Percentiles rank a stretch among this genome's conserved stretches.
Evolutionary conservation across 1,140 invertebrate genomes (phyloP).

Genomic region (Tribolium madens): DNA sequence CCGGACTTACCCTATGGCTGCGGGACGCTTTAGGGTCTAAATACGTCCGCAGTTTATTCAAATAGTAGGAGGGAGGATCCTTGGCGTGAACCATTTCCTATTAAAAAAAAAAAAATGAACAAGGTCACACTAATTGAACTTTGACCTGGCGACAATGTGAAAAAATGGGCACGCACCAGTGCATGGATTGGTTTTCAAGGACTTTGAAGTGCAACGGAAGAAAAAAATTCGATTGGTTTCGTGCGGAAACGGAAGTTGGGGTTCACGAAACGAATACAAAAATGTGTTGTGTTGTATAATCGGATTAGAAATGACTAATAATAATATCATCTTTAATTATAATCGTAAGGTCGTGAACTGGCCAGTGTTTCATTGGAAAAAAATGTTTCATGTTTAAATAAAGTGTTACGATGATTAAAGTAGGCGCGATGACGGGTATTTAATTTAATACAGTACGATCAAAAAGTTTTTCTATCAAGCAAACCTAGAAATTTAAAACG

Average conservation of each 20-base stretch:
- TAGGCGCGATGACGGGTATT: no score
- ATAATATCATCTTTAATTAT: neutral
- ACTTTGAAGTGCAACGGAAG: slow-evolving; percentile 1
- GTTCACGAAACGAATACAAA: slow-evolving; percentile 5
- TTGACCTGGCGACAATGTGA: neutral
- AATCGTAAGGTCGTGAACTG: neutral
- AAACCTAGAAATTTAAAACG: no score
- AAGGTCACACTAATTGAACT: neutral
- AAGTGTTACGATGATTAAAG: neutral
- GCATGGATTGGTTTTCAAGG: neutral
- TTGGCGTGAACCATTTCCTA: slow-evolving; percentile 97
- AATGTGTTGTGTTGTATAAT: neutral
- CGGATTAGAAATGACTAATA: neutral
- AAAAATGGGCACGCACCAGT: neutral
- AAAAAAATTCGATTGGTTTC: slow-evolving; percentile 8
- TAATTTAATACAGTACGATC: no score
- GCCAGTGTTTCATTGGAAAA: neutral
- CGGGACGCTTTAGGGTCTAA: slow-evolving; percentile 95
- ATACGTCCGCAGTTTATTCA: slow-evolving; percentile 93
- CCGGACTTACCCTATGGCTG: slow-evolving; percentile 84
- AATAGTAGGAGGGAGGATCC: slow-evolving; percentile 94
- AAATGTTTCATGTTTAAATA: neutral
- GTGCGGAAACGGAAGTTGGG: slow-evolving; percentile 30
- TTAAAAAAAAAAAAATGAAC: slow-evolving; percentile 62
- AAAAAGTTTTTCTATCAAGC: no score